A percentile compares a stretch with the other conserved stretches of the same genome.
Evolutionary conservation across 2,113 vertebrate species (phyloP).

Genomic region (Oncorhynchus masou): DNA sequence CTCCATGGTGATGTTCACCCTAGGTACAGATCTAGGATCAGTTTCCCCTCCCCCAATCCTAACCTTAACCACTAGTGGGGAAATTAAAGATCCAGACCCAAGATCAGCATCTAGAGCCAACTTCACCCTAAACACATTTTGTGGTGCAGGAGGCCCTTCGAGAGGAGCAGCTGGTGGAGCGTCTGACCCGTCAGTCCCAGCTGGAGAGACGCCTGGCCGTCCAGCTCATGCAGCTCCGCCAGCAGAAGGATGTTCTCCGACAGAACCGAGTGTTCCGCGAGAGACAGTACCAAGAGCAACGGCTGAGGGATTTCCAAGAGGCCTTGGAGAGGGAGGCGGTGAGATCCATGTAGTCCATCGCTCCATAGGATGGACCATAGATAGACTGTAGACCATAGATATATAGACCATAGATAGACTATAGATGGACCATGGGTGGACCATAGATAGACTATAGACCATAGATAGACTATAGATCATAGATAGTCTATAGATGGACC

Average conservation of each 20-base stretch:
- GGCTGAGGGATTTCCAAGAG: slow-evolving; percentile 83
- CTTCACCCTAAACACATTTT: too few relatives aligned
- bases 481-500: too few relatives aligned
- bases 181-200: slow-evolving; percentile 86
- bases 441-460: too few relatives aligned
- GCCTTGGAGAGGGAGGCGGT: slow-evolving; percentile 87
- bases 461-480: too few relatives aligned
- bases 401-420: too few relatives aligned
- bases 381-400: too few relatives aligned
- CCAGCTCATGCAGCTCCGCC: slow-evolving; percentile 86
- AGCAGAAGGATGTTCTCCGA: slow-evolving; percentile 85
- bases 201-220: slow-evolving; percentile 83
- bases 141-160: slow-evolving; percentile 73
- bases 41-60: not conserved
- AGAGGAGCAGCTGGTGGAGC: slow-evolving; percentile 85
- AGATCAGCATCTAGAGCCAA: too few relatives aligned
- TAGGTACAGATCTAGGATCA: too few relatives aligned
- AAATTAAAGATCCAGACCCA: not conserved
- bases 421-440: too few relatives aligned
- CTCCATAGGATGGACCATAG: too few relatives aligned
- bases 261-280: slow-evolving; percentile 88
- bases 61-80: not conserved
- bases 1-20: too few relatives aligned
- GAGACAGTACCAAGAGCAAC: slow-evolving; percentile 83
- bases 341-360: slow-evolving; percentile 46